Evolutionary conservation across 2,113 vertebrate species (phyloP), one percentile per base, ranked within the genome.

Genomic region (Ploceus nigricollis): DNA sequence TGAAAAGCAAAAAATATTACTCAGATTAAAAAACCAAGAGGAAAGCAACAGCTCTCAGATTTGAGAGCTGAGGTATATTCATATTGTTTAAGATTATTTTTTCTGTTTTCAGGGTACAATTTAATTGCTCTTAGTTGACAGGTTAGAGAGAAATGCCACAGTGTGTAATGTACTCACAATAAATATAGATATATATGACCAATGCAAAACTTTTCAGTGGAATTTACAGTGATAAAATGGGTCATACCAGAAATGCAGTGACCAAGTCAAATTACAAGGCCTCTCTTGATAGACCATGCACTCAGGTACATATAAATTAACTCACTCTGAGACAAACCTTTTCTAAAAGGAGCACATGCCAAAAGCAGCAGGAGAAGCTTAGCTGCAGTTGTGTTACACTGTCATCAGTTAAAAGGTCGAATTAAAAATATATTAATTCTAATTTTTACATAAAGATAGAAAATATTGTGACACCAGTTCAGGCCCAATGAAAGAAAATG

Each of bases 201-300:
- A 86, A 79, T 31, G 42, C 58, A 79, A 82, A 94, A 86, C 35
- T 57, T 91, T 78, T 47, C 56, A 89, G 40, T 61, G 75, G 88
- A 80, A 96, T 93, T 93, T 97, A 90, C 89, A 91, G 78, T 92
- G 70, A 94, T 90, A 96, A 94, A 96, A 94, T 35, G 33, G 64
- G 77, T 87, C 94, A 90, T 60, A 66, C 44, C 40, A 88, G 86
- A 82, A 95, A 89, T 30, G 66, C 85, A 87, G 86, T 50, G 73
- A 95, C 86, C n/a, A 82, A 91, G 92, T 76, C 64, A 93, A 95
- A 96, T 93, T 90, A 87, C 61, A 65, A 88, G 58, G 44, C 40
- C 63, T 51, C 61, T 89, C 54, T 45, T 42, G 69, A 66, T 18
- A 88, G 28, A 86, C 33, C 40, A 44, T 54, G 39, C 45, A 54